Evolutionary conservation across 2,888 invertebrate genomes (phyloP).

Genomic region (Tetragonisca angustula): DNA sequence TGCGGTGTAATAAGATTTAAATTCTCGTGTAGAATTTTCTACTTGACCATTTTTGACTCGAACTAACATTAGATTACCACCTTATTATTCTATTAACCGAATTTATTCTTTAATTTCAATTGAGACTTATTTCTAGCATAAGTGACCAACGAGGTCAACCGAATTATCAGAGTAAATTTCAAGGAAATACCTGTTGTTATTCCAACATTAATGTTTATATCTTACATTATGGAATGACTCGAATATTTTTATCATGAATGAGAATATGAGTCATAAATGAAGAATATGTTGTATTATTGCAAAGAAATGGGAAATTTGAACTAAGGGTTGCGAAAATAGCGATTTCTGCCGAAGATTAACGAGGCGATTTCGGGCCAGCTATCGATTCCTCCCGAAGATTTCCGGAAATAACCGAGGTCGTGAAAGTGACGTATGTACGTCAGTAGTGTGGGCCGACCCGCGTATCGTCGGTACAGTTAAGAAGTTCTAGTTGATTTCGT

Average conservation of each 20-base stretch:
- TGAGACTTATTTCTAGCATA: not conserved
- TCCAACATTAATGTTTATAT: not conserved
- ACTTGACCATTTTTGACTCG: not conserved
- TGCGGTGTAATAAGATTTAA: not conserved
- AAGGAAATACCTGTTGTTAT: not conserved
- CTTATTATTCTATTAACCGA: constrained; percentile 10
- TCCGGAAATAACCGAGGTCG: constrained; percentile 71
- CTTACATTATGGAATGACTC: not conserved
- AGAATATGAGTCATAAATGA: not conserved
- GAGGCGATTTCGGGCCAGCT: constrained; percentile 64
- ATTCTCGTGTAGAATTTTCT: not conserved
- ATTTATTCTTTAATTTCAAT: constrained; percentile 25
- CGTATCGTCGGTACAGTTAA: constrained; percentile 57
- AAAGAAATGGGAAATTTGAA: constrained; percentile 46
- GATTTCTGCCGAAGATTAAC: constrained; percentile 63
- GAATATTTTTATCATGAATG: not conserved
- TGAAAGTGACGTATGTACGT: constrained; percentile 74
- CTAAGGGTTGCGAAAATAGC: constrained; percentile 44
- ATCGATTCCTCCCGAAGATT: constrained; percentile 80
- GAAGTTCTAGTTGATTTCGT: constrained; percentile 18
- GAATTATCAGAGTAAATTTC: not conserved
- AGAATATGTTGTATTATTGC: not conserved
- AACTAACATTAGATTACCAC: constrained; percentile 3
- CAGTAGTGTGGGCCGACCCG: constrained; percentile 70
- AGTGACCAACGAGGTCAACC: not conserved